Evolutionary conservation across 2,797 vertebrate species (phyloP).

Genomic region (Rousettus madagascariensis): DNA sequence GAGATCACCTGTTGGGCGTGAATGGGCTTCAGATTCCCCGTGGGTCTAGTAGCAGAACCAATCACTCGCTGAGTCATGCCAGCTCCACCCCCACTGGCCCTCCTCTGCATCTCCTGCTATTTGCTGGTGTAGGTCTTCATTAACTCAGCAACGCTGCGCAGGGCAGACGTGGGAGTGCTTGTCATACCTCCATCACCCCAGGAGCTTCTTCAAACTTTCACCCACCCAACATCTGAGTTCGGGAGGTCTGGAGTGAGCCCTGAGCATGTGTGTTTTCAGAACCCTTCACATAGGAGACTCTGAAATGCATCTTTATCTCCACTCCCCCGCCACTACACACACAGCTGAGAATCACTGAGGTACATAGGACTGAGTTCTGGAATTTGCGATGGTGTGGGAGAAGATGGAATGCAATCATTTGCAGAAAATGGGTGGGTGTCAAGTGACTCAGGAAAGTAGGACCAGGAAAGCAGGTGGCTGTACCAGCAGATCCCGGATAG

Average conservation of each 20-base stretch:
- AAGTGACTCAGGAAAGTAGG: conserved; percentile 39
- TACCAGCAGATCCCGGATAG: not conserved
- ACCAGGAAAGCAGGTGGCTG: not conserved
- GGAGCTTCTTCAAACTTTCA: not conserved
- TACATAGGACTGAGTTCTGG: not conserved
- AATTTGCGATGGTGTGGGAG: not conserved
- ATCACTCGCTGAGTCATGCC: not conserved
- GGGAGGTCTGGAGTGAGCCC: not conserved
- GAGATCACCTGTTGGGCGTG: not conserved
- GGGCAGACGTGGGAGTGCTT: not conserved
- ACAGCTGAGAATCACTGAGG: not conserved
- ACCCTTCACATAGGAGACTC: not conserved
- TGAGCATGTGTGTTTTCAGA: not conserved
- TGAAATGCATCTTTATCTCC: not conserved
- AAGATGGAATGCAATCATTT: not conserved
- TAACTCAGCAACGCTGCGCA: rapidly evolving
- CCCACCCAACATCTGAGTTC: not conserved
- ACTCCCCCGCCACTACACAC: not conserved
- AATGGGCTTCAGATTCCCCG: not conserved
- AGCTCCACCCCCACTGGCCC: not conserved
- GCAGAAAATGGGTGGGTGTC: conserved; percentile 33
- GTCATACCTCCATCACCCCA: not conserved
- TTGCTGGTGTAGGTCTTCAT: not conserved
- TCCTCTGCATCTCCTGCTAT: not conserved
- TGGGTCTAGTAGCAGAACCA: not conserved